phyloP scores from a whole-genome alignment of 2,888 invertebrate genomes.

The Endotricha flammealis region DNA sequence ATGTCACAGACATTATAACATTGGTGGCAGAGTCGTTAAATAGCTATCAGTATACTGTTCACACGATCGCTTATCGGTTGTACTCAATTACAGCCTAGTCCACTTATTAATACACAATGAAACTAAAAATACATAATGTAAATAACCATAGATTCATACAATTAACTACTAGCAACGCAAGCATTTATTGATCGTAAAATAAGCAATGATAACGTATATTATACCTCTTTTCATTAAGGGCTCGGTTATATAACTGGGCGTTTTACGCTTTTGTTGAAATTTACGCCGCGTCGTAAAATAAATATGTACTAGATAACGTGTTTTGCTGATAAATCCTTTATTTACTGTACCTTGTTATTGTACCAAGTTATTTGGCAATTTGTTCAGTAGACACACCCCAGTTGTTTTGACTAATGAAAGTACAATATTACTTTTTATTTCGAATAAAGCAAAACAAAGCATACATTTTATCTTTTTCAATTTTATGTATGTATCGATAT shows the following conservation, averaged over 20 bases:
- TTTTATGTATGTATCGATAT: not conserved
- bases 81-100: no score
- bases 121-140: no score
- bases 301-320: slow-evolving; percentile 30
- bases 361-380: slow-evolving; percentile 24
- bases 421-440: slow-evolving; percentile 21
- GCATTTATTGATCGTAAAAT: slow-evolving; percentile 38
- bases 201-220: slow-evolving; percentile 34
- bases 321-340: slow-evolving; percentile 29
- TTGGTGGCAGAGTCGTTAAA: no score
- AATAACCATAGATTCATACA: slow-evolving; percentile 12
- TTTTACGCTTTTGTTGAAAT: slow-evolving; percentile 35
- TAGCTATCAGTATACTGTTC: no score
- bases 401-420: slow-evolving; percentile 22
- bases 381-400: slow-evolving; percentile 20
- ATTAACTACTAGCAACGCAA: slow-evolving; percentile 17
- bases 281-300: slow-evolving; percentile 37
- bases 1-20: no score
- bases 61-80: no score
- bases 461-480: slow-evolving; percentile 6
- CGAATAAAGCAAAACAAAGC: slow-evolving; percentile 15
- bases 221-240: slow-evolving; percentile 37
- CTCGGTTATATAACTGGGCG: slow-evolving; percentile 30
- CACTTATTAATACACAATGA: no score
- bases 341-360: slow-evolving; percentile 26